A percentile compares a stretch with the other conserved stretches of the same genome.
Evolutionary conservation across 2,797 vertebrate species (phyloP).

Genomic region (Sebastiscus tertius): DNA sequence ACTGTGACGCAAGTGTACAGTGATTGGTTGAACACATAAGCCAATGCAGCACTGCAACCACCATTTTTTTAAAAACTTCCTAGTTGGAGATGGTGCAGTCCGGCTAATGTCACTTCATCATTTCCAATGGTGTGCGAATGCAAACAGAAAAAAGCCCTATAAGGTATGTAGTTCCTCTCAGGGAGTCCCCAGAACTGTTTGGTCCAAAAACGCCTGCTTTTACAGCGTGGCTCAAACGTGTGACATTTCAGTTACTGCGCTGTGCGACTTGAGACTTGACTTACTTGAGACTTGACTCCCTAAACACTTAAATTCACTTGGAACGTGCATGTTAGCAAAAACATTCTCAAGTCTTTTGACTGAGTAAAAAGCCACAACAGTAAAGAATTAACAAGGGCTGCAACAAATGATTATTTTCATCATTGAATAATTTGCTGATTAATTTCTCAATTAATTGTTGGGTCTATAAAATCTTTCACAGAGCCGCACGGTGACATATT

Average conservation of each 20-base stretch:
- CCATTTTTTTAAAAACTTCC: accelerated
- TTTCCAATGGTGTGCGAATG: too few species aligned
- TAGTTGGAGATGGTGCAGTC: too few species aligned
- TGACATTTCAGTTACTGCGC: slow-evolving; percentile 1
- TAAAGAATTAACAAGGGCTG: not conserved
- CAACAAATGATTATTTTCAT: not conserved
- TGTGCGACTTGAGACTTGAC: not conserved
- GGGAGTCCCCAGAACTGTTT: too few species aligned
- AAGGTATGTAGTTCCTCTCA: too few species aligned
- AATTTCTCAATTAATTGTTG: not conserved
- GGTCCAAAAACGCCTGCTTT: too few species aligned
- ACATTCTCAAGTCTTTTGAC: not conserved
- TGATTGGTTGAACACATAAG: too few species aligned
- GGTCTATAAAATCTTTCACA: not conserved
- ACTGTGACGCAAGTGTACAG: too few species aligned
- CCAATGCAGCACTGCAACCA: too few species aligned
- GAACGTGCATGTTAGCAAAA: not conserved
- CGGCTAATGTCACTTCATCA: too few species aligned
- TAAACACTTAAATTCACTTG: not conserved
- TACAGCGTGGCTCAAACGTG: not conserved
- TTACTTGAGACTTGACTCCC: not conserved
- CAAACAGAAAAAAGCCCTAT: too few species aligned
- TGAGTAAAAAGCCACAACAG: not conserved
- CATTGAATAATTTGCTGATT: not conserved
- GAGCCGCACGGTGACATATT: too few species aligned